Evolutionary conservation across 1,140 invertebrate genomes (phyloP), one percentile per base, ranked within the genome.

Genomic region (Philopotamus ludificatus): DNA sequence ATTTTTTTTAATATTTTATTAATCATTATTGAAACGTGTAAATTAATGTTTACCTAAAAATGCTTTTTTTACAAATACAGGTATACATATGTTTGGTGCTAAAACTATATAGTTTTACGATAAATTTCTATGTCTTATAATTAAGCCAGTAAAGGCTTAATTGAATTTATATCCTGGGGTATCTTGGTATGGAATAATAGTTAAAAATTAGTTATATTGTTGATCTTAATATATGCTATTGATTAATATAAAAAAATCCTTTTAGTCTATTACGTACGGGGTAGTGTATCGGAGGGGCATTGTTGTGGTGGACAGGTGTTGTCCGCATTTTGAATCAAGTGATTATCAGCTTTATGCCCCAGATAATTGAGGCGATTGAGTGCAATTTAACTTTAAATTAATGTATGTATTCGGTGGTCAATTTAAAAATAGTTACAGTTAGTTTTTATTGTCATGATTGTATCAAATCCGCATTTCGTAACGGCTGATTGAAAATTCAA

Each of bases 31-130:
- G n/a, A 18, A 3, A 20, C 22, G 47, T 50, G 16, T 18, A 18
- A 12, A 45, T 45, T 50, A 18, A 18, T 20, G 21, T 21, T 12
- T 23, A 54, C 10, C n/a, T 26, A 28, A 7, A 51, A 21, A 18
- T 23, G 12, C 51, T 69, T 66, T 57, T 63, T 63, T 59, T 66
- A 61, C 57, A 65, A 41, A 61, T 67, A 67, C 65, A 68, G 66
- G 62, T 71, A 71, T 63, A 68, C 66, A 68, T 65, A 61, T 68
- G 51, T 69, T 69, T 69, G 70, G 70, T 71, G 70, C 70, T 71
- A 71, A 34, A 69, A 66, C 47, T 63, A 50, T 66, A 69, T 71
- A 71, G 64, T 68, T 68, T 69, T 66, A 71, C 58, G 68, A 63
- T 62, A 65, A 66, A 69, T 60, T 65, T 61, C 44, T 68, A 63